A percentile compares a stretch with the other conserved stretches of the same genome.
These are phyloP conservation scores for Sebastes itinus DNA, from an alignment of 2,797 vertebrate species.

Conservation along the genomic window DNA sequence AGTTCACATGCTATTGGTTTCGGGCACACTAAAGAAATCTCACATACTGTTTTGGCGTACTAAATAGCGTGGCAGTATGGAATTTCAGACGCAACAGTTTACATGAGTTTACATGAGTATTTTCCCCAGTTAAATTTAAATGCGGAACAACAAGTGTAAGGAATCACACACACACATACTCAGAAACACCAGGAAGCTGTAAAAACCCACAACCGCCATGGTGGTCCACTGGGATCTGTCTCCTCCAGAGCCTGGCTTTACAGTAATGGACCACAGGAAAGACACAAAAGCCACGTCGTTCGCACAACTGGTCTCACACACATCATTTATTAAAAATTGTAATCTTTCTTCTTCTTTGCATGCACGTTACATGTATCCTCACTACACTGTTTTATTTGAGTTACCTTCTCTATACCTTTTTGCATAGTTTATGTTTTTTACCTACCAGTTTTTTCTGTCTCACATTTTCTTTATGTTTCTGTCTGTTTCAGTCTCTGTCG, in stretches of 20 bases:
- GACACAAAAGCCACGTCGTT: slow-evolving; percentile 44
- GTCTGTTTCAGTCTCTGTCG: neutral
- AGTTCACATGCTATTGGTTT: no score
- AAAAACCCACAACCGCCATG: slow-evolving; percentile 52
- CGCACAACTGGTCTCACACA: neutral
- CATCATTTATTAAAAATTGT: neutral
- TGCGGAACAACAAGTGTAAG: neutral
- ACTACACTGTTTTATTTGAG: neutral
- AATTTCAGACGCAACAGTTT: neutral
- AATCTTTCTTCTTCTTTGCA: neutral
- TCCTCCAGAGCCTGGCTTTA: slow-evolving; percentile 40
- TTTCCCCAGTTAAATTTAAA: neutral
- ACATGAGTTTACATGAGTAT: neutral
- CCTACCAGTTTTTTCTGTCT: neutral
- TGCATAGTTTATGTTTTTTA: neutral
- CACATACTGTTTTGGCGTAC: no score
- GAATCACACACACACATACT: neutral
- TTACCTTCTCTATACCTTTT: neutral
- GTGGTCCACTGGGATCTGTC: slow-evolving; percentile 59
- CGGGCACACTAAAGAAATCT: no score
- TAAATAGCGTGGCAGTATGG: no score
- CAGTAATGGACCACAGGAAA: slow-evolving; percentile 64
- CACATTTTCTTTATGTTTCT: neutral
- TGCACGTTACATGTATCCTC: neutral
- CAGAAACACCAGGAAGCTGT: slow-evolving; percentile 56